These are phyloP conservation scores for Melieria picta DNA, from an alignment of 2,888 invertebrate species.

Conservation along the genomic window DNA sequence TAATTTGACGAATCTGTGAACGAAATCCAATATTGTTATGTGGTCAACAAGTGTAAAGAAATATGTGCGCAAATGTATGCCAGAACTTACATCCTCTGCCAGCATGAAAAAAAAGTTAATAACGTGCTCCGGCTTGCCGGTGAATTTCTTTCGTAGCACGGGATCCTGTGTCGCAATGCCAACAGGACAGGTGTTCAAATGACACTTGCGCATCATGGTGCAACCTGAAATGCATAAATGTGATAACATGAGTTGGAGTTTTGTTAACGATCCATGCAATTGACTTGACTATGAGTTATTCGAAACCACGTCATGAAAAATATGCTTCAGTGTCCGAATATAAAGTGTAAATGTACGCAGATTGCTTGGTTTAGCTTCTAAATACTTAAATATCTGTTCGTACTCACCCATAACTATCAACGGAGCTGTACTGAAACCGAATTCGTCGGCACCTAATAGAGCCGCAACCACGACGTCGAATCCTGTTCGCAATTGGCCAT, in stretches of 20 bases:
- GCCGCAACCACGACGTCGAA: constrained; percentile 97
- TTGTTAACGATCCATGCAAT: not conserved
- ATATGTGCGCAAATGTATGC: not conserved
- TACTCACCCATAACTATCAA: constrained; percentile 87
- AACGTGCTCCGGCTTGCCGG: constrained; percentile 97
- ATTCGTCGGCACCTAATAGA: constrained; percentile 96
- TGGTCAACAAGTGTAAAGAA: not conserved
- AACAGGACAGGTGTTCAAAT: constrained; percentile 98
- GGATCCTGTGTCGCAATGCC: constrained; percentile 99
- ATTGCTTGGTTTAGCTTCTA: not conserved
- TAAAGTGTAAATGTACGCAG: not conserved
- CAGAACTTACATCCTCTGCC: constrained; percentile 87
- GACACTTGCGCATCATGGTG: constrained; percentile 99
- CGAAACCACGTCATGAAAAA: too few species aligned
- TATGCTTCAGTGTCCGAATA: too few species aligned
- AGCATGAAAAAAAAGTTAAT: constrained; percentile 97
- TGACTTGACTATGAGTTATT: too few species aligned
- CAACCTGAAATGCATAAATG: constrained; percentile 71
- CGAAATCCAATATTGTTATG: too few species aligned
- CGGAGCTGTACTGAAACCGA: constrained; percentile 98
- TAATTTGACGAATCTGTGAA: constrained; percentile 76
- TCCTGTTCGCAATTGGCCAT: constrained; percentile 94
- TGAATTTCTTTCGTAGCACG: constrained; percentile 91
- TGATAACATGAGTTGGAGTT: not conserved
- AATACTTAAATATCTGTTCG: not conserved